A percentile compares a stretch with the other conserved stretches of the same genome.
Conservation (phyloP, 2,888 invertebrate genomes). For the Entomobrya multifasciata region DNA sequence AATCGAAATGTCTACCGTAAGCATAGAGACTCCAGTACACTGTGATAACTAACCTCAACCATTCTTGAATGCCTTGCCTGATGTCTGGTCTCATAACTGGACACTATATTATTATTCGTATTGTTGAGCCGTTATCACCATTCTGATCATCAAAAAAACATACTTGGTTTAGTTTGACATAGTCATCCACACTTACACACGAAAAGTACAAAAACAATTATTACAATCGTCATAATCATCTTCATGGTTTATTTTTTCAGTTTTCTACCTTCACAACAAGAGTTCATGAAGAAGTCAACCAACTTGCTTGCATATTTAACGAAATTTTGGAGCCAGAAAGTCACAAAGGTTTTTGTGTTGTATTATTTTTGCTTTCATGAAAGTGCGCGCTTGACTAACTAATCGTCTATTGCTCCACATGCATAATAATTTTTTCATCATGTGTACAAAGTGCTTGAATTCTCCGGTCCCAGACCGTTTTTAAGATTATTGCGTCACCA, state of each 20-base stretch:
- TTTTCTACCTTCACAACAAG: not conserved
- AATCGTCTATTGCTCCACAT: not conserved
- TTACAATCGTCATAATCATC: not conserved
- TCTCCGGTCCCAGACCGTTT: not conserved
- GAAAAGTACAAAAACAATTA: not conserved
- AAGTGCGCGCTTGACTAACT: not conserved
- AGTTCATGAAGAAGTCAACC: not conserved
- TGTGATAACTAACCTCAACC: not conserved
- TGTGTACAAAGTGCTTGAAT: no score
- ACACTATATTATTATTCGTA: not conserved
- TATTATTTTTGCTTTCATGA: not conserved
- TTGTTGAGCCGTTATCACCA: not conserved
- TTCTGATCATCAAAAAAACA: not conserved
- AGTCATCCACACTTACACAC: not conserved
- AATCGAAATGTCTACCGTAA: not conserved
- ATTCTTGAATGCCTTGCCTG: not conserved
- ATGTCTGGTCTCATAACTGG: not conserved
- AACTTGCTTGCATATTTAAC: slow-evolving; percentile 10
- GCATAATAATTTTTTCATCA: not conserved
- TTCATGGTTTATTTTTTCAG: not conserved
- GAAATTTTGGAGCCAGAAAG: not conserved
- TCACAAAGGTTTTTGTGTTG: not conserved
- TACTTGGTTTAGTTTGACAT: not conserved
- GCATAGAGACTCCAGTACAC: no score
- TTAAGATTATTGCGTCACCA: not conserved